Evolutionary conservation across 2,797 vertebrate genomes (phyloP).

Genomic region (Avahi laniger): DNA sequence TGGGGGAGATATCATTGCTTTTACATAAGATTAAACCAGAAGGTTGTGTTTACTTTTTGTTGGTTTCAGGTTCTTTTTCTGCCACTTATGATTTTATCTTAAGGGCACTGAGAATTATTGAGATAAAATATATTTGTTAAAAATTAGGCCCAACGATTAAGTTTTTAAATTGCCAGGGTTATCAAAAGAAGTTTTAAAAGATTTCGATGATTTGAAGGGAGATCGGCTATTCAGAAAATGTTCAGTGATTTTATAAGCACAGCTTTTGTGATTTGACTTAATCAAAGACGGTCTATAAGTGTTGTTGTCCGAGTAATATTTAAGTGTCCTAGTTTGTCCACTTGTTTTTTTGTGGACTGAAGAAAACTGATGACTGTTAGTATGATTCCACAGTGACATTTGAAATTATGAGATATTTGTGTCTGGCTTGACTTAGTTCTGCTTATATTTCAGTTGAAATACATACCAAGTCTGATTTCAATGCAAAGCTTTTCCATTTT

Average conservation of each 20-base stretch:
- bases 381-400: neutral
- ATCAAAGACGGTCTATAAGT: neutral
- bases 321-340: neutral
- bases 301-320: neutral
- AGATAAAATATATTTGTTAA: slow-evolving; percentile 40
- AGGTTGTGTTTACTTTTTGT: slow-evolving; percentile 1
- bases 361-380: neutral
- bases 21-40: neutral
- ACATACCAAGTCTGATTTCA: neutral
- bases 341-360: slow-evolving; percentile 11
- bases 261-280: neutral
- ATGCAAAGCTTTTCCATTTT: neutral
- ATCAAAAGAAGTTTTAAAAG: neutral
- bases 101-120: neutral
- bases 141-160: neutral
- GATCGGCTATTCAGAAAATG: neutral
- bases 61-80: neutral
- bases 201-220: neutral
- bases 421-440: neutral
- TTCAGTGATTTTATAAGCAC: neutral
- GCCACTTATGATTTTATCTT: slow-evolving; percentile 18
- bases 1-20: neutral
- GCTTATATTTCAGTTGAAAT: slow-evolving; percentile 23
- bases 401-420: neutral
- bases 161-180: slow-evolving; percentile 5